Percentiles rank a stretch among this genome's conserved stretches.
Conservation (phyloP, 2,888 invertebrate genomes). For the Sarcophaga rosellei region DNA sequence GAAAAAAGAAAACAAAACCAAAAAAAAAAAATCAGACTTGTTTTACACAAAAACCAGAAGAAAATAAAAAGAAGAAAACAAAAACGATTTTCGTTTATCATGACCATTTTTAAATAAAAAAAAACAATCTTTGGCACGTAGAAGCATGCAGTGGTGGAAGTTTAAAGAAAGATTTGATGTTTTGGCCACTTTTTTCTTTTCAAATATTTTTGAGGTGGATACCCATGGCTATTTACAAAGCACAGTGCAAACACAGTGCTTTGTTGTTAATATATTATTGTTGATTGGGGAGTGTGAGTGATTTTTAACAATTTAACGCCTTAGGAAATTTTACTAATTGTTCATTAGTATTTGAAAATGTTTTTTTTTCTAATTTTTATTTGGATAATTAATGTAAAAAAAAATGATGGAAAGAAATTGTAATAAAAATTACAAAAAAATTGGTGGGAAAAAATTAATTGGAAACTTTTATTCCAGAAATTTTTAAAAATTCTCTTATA, state of each 20-base stretch:
- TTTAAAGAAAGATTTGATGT: too few species aligned
- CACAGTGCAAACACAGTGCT: too few species aligned
- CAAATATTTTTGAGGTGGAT: constrained; percentile 16
- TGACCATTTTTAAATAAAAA: constrained; percentile 6
- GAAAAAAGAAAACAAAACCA: constrained; percentile 15
- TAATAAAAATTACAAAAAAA: too few species aligned
- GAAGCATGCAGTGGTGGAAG: too few species aligned
- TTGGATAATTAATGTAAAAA: background rate
- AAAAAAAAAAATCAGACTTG: constrained; percentile 39
- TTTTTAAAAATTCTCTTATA: too few species aligned
- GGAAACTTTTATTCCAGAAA: too few species aligned
- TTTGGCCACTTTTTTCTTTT: constrained; percentile 1
- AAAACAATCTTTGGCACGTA: too few species aligned
- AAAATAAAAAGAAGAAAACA: too few species aligned
- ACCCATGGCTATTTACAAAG: constrained; percentile 12
- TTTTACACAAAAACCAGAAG: constrained; percentile 28
- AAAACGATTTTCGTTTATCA: background rate
- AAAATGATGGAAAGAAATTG: background rate
- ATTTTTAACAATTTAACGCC: constrained; percentile 35
- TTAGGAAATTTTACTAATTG: constrained; percentile 8
- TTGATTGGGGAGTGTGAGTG: background rate
- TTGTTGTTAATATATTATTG: too few species aligned
- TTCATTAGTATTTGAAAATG: background rate
- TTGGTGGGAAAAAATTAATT: too few species aligned
- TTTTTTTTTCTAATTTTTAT: background rate